Evolutionary conservation across 53 echinoderm and acorn worm species (phyloP), one percentile per base, ranked within the genome.

Genomic region (Pentamera pediparva): DNA sequence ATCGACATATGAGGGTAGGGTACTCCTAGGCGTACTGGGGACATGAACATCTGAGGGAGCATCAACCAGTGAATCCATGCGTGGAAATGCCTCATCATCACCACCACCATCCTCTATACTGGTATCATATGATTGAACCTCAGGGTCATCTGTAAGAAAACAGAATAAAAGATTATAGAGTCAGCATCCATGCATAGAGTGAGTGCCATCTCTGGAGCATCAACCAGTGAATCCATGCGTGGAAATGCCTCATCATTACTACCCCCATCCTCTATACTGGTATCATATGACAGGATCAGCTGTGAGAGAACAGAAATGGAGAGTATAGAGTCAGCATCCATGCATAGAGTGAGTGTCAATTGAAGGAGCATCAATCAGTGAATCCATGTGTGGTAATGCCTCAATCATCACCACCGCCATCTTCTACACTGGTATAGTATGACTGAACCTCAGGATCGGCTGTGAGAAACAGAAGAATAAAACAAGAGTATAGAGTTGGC

Each of bases 1-100:
- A 33, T 76, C 86, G n/a, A 80, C 80, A 86, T 87, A 91, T 13
- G 91, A 91, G 39, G 91, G 91, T 7, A 91, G 80, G 34, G 83
- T 80, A 32, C 57, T 83, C 43, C 87, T 76, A 38, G 12, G 62
- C 74, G 82, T 82, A n/a, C 38, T 72, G 12, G 54, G 55, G 55
- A 32, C 53, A 17, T 54, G 18, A 32, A 72, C 17, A 33, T 72
- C 73, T 12, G 73, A 32, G 34, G 73, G n/a, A 40, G 67, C 40
- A 47, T 67, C 18, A 12, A 75, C 34, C 24, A 69, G 65, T 51
- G 48, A 62, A 17, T 43, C 56, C 45, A 75, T 63, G 76, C 65
- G 57, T 35, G 45, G 48, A 8, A 58, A 65, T 2, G 56, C 56
- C 34, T 69, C 69, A 11, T 37, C 45, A 6, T 76, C 35, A 24